Evolutionary conservation across 2,797 vertebrate species (phyloP), one percentile per base, ranked within the genome.

Genomic region (Scolopax bukidnonensis): DNA sequence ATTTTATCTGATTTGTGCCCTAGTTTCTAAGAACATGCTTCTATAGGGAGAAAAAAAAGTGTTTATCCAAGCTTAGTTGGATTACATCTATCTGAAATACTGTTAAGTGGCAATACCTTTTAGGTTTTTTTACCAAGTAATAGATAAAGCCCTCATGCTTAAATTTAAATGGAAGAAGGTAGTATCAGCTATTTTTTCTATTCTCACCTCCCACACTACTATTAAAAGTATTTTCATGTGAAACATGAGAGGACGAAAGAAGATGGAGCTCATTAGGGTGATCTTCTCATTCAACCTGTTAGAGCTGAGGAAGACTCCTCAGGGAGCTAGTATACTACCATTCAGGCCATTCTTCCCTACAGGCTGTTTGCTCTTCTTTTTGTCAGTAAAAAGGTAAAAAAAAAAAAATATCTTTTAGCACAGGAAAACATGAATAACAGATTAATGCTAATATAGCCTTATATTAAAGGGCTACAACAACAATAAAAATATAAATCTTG

Each of bases 1-100:
- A 11, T 73, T 89, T 90, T 63, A 96, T 95, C 74, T 82, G 71
- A 90, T 95, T 87, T 92, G 78, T 87, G 81, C 32, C 63, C 74
- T 61, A 74, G 70, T 82, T 93, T 91, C 73, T 63, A 27, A 94
- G 65, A 86, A 87, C 21, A 12, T 11, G 9, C 60, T 95, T 89
- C 80, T 82, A 28, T 16, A 14, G 25, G 54, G 17, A 90, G 24
- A 38, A 83, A 38, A 60, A 23, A 21, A 12, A 15, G 16, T 4
- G 10, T 68, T 92, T 92, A 95, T 21, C 40, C 71, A 91, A 74
- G 50, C 54, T 85, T 60, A 61, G 57, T 0, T 81, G 56, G 41
- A 85, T 90, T 78, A 53, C 30, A 91, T 57, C 51, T 78, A 69
- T 25, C 24, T 71, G 56, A 93, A 94, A 88, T 69, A 78, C 27